Base-by-base conservation (phyloP, 2,888 invertebrate genomes). In the Maniola hyperantus region DNA sequence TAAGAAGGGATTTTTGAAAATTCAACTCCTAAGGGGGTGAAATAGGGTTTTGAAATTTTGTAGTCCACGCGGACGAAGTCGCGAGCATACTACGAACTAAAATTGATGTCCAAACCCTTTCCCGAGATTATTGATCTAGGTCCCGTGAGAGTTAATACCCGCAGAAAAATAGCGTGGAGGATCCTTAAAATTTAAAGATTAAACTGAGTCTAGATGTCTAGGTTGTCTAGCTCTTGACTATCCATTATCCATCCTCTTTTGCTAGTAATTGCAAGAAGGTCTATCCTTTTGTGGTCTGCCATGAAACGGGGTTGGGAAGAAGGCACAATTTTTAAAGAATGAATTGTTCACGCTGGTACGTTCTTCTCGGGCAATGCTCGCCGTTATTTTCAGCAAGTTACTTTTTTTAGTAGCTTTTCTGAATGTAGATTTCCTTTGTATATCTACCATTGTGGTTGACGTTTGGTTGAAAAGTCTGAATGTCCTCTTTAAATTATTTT, bases 361-460 rank as follows among this genome's bases (percentile, higher is more conserved):
- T 79, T 82, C 82, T 83, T 81, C 81, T 77, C 74, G 71, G 67
- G 70, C 71, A 76, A 77, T 80, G 79, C 76, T 78, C 77, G 78
- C 82, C 80, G 77, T 82, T 77, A 79, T 79, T 79, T 80, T 80
- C 75, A 79, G 75, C 73, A 73, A 74, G 74, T 75, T 72, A 74
- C 74, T 78, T 80, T 79, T n/a, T 77, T 76, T 79, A 73, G 72
- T 72, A 71, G 73, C 70, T 44, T 48, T 70, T 64, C 72, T 73
- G 71, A 73, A 74, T 74, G 71, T 65, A 68, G 69, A 70, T 71
- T 62, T 71, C 68, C 73, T 68, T 73, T 69, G 67, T 72, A 71
- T 64, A 65, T 62, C 61, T 60, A 61, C 70, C 65, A 73, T 72
- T 74, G 71, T 75, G 48, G 64, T 55, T 67, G 65, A 69, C 63